Evolutionary conservation across 2,113 vertebrate species (phyloP), one percentile per base, ranked within the genome.

Genomic region (Neodon shergylaensis): DNA sequence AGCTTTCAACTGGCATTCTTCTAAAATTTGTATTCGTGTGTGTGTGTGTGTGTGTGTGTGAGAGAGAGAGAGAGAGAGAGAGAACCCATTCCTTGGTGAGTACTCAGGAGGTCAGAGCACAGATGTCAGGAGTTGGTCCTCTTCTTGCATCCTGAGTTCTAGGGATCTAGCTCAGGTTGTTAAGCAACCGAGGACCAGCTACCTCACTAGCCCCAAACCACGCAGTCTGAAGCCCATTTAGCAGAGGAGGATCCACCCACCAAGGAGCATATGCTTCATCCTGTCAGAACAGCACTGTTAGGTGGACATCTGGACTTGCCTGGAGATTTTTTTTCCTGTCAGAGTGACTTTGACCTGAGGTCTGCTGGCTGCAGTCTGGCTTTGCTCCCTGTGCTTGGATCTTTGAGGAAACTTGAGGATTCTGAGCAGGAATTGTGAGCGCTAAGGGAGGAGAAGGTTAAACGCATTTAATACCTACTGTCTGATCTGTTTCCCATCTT

Each of bases 331-430:
- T 22, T 54, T 58, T 14, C 83, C 79, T 36, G 31, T 81, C 39
- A 1, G 65, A 72, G 8, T 36, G 33, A 24, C 52, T 3, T 78
- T 36, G 68, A 83, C 58, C 70, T 6, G 33, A 92, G 44, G 42
- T 90, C 82, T 92, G 39, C 33, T 88, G 91, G 72, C 82, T 81
- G 3, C 19, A 31, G 73, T 54, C 68, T 72, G 68, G 76, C 65
- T 85, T 95, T 33, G 21, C 10, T 54, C 19, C 22, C 39, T 63
- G 42, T 42, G 44, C 90, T 72, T 88, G 88, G 79, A 72, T 90
- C 78, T 90, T 93, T 84, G 72, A 93, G 90, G 78, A 84, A 96
- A 83, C 68, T 79, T 63, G 28, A 83, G 94, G 66, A 39, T 65
- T 91, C 70, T 52, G 68, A 78, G 54, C 26, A n/a, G 72, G 47